Base-by-base conservation (phyloP, 2,797 vertebrate species). In the Ctenopoma multispine region DNA sequence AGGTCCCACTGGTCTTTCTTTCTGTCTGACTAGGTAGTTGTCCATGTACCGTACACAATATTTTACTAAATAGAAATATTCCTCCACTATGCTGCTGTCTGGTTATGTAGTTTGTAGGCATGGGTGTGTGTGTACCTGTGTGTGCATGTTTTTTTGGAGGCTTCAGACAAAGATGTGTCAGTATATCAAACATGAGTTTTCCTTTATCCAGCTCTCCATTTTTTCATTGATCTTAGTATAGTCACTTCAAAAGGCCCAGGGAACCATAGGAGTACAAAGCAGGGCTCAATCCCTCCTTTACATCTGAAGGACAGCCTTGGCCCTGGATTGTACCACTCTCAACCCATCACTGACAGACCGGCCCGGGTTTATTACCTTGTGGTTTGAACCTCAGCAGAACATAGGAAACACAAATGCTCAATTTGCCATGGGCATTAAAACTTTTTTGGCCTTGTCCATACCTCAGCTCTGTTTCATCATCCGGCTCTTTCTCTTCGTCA, bases 111-210 rank as follows among this genome's bases (percentile, higher is more conserved):
- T 54, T 18, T 51, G 24, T 27, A 55, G 2, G 46, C 10, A 57
- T 17, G 14, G 1, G 4, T 75, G 60, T 60, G 60, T 60, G 31
- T 24, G 21, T 48, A 57, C 34, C 10, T 63, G 29, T 24, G 40
- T 59, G 27, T 17, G 64, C 29, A 54, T 34, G 1, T 38, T n/a
- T 67, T 57, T 57, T 50, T 17, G 17, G 10, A 21, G 38, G 67
- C 90, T 82, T 91, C 89, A 87, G 90, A 85, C 83, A 91, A 77
- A 90, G 76, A 68, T 80, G 61, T 83, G 83, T 86, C 78, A 90
- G 78, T 72, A 72, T 82, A 83, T 87, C 68, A 84, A 85, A 85
- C 46, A 55, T 64, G 44, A 72, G 41, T 75, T 87, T 79, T 79
- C 58, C 60, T 86, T 84, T 77, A 77, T 82, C 48, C 57, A 67